Evolutionary conservation across 1,140 invertebrate species (phyloP), one percentile per base, ranked within the genome.

Genomic region (Drosophila funebris): DNA sequence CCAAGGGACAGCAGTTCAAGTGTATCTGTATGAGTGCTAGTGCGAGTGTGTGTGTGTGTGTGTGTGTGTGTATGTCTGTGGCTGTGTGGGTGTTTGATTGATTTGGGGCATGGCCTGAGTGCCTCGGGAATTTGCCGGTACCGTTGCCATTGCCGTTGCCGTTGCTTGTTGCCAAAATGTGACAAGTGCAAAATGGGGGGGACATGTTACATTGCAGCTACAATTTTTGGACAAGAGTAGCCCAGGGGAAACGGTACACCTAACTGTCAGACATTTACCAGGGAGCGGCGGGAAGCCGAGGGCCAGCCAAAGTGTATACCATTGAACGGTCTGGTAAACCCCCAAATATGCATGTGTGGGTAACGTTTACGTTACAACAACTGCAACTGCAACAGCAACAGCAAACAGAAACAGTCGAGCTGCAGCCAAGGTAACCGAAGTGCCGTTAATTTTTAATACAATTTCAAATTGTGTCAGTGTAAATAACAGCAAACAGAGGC

Each of bases 371-470:
- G 5, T 31, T 52, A 41, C 64, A 68, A 56, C 66, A 67, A 44
- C 53, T 52, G 50, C 64, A 68, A 56, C 66, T 70, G 48, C 53
- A 44, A 48, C 46, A 63, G 69, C 48, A 63, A 33, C 16, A 67
- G 54, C 60, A 53, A 66, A 57, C 57, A 50, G 53, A 43, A 39
- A 16, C 46, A 31, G 48, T 20, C 14, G 46, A 22, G 41, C 22
- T 48, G 39, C 52, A 81, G 83, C 75, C 76, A 78, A 76, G 79
- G 83, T 78, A 88, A 88, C 83, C 83, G 63, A 88, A 88, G 83
- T 88, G 83, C 83, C 84, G 83, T 88, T 88, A 88, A 88, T 88
- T 88, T 88, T 88, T 88, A 88, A 88, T 88, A 88, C 79, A 88
- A 89, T 83, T 88, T 69, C 84, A 88, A 88, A 88, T 88, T 88